Evolutionary conservation across 2,797 vertebrate species (phyloP).

Genomic region (Scleropages formosus): DNA sequence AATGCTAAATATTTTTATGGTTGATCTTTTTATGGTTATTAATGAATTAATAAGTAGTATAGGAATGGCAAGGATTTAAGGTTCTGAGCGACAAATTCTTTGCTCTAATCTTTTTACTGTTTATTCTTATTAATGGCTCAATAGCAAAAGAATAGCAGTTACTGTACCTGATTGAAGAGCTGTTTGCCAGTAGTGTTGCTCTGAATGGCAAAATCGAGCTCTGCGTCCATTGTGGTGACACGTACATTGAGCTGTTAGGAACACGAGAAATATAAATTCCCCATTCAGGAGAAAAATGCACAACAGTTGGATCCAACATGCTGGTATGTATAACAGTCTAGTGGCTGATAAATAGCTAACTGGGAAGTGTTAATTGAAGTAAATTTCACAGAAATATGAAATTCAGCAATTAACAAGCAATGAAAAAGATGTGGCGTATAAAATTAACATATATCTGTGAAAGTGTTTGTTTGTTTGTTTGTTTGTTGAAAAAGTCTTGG

Average conservation of each 20-base stretch:
- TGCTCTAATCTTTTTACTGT: neutral
- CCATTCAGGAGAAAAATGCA: neutral
- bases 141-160: neutral
- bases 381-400: no score
- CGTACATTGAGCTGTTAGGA: conserved; percentile 86
- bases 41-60: no score
- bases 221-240: conserved; percentile 96
- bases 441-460: no score
- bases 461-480: neutral
- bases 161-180: conserved; percentile 90
- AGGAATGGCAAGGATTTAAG: neutral
- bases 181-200: conserved; percentile 96
- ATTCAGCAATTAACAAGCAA: no score
- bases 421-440: no score
- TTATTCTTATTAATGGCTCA: neutral
- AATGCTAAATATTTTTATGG: no score
- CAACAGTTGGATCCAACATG: neutral
- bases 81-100: neutral
- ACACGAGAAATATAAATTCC: conserved; percentile 46
- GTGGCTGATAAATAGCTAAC: neutral
- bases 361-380: neutral
- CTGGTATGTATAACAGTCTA: neutral
- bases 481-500: no score
- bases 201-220: conserved; percentile 98
- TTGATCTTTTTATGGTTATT: no score